Conservation (phyloP, 2,797 vertebrate species). For the Eremophila alpestris region DNA sequence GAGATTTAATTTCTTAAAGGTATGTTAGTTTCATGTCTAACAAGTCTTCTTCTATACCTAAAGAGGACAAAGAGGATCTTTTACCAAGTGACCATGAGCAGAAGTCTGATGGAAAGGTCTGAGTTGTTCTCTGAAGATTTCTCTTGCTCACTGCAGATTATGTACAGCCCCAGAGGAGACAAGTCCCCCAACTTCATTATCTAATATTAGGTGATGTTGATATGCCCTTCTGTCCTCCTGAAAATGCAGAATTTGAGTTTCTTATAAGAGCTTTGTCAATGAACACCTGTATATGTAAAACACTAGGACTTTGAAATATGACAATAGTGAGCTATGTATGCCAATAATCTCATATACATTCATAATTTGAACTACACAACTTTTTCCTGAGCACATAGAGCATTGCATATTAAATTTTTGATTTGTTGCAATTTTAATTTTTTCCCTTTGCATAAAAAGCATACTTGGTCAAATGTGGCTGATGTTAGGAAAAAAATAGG, state of each 20-base stretch:
- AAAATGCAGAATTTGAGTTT: neutral
- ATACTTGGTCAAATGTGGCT: neutral
- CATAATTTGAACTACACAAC: neutral
- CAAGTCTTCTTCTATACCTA: neutral
- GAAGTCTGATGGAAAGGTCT: neutral
- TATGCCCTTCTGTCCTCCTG: neutral
- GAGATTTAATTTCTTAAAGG: neutral
- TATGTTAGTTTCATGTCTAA: neutral
- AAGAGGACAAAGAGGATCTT: neutral
- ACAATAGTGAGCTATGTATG: neutral
- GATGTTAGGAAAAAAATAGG: neutral
- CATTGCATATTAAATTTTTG: neutral
- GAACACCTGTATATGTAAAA: rapidly evolving
- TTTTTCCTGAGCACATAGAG: neutral
- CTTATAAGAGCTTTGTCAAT: neutral
- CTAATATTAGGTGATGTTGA: neutral
- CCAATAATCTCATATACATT: neutral
- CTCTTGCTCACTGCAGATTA: neutral
- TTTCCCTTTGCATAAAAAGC: neutral
- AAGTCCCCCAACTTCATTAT: neutral
- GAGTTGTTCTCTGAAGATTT: neutral
- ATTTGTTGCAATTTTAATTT: neutral
- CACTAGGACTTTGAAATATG: neutral
- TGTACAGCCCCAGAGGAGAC: neutral
- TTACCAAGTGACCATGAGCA: neutral